Evolutionary conservation across 2,113 vertebrate genomes (phyloP).

Genomic region (Xiphophorus couchianus): DNA sequence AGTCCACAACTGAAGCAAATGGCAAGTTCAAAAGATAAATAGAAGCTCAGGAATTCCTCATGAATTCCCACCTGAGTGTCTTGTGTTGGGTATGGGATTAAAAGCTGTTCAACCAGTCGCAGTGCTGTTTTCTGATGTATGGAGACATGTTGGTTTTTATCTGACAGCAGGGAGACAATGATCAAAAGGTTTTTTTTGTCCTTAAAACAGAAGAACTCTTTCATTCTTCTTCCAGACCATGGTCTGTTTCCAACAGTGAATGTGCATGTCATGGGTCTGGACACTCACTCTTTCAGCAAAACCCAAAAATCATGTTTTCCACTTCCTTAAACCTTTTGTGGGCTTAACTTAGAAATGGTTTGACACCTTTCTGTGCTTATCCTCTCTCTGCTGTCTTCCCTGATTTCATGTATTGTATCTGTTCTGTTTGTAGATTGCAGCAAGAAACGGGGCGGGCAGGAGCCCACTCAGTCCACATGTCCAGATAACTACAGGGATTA

Average conservation of each 20-base stretch:
- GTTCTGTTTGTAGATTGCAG: slow-evolving; percentile 84
- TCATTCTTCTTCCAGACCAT: neutral
- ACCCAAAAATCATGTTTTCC: neutral
- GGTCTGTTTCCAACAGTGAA: neutral
- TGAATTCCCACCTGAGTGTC: too few species aligned
- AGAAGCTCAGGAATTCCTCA: too few species aligned
- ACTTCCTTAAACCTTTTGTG: too few species aligned
- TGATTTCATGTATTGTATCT: slow-evolving; percentile 4
- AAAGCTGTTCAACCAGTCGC: neutral
- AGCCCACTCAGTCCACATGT: slow-evolving; percentile 91
- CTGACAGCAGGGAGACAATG: neutral
- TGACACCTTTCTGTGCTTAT: neutral
- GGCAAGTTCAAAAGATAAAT: too few species aligned
- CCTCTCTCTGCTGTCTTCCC: neutral
- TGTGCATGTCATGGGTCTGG: neutral
- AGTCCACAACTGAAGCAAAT: too few species aligned
- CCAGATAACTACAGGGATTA: slow-evolving; percentile 91
- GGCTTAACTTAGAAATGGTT: too few species aligned
- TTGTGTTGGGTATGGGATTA: too few species aligned
- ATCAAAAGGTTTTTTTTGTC: neutral
- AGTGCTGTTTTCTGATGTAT: neutral
- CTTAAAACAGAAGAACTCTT: neutral
- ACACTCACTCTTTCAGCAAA: neutral
- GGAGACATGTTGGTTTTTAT: neutral
- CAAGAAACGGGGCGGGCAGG: slow-evolving; percentile 89